A percentile compares a stretch with the other conserved stretches of the same genome.
phyloP scores from a whole-genome alignment of 2,888 invertebrate genomes.

The Spicauda simplicius region DNA sequence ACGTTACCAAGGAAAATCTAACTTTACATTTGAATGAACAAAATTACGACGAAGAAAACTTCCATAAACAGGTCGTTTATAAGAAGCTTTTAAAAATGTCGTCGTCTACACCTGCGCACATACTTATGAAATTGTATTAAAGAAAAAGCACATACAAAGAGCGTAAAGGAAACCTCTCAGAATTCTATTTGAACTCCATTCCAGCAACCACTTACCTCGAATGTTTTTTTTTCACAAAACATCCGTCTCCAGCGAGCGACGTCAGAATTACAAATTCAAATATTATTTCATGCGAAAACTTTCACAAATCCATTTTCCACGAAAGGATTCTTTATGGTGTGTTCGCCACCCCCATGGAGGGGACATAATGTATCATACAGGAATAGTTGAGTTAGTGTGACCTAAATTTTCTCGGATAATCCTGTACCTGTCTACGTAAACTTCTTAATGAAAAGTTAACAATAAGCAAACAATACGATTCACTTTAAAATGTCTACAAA shows the following conservation, averaged over 20 bases:
- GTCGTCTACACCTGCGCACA: not conserved
- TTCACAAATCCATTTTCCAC: slow-evolving; percentile 74
- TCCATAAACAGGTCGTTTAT: not conserved
- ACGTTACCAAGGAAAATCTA: too few species aligned
- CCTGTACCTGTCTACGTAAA: too few species aligned
- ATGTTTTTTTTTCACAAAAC: slow-evolving; percentile 55
- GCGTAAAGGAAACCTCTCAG: slow-evolving; percentile 32
- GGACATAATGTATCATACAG: slow-evolving; percentile 38
- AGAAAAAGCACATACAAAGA: slow-evolving; percentile 18
- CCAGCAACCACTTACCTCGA: slow-evolving; percentile 33
- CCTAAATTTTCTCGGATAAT: slow-evolving; percentile 8
- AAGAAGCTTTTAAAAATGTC: not conserved
- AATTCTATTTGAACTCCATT: slow-evolving; percentile 31
- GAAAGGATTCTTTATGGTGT: slow-evolving; percentile 65
- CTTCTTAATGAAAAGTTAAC: too few species aligned
- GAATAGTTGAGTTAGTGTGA: slow-evolving; percentile 27
- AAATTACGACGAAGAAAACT: too few species aligned
- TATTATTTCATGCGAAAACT: slow-evolving; percentile 76
- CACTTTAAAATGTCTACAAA: too few species aligned
- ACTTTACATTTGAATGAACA: too few species aligned
- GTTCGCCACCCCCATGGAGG: slow-evolving; percentile 50
- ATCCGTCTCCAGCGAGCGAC: slow-evolving; percentile 66
- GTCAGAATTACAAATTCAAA: slow-evolving; percentile 76
- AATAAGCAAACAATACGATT: too few species aligned
- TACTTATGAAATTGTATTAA: slow-evolving; percentile 16